phyloP scores from a whole-genome alignment of 1,140 invertebrate species.

The Drosophila oshimai region DNA sequence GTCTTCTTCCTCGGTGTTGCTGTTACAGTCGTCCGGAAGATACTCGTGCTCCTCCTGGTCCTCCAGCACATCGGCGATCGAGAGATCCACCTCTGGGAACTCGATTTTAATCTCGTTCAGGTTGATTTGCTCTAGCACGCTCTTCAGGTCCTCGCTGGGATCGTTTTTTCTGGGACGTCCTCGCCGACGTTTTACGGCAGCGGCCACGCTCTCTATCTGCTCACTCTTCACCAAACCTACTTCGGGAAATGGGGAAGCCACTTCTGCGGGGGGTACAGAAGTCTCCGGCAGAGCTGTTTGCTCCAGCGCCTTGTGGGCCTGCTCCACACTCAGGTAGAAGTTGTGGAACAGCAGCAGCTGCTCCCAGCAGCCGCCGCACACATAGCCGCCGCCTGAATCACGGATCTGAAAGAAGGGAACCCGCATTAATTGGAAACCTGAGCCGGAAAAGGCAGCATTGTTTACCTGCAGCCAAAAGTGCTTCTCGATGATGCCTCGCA shows the following conservation, averaged over 20 bases:
- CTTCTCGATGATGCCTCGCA: constrained; percentile 54
- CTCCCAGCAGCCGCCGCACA: constrained; percentile 57
- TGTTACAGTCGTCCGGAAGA: constrained; percentile 8
- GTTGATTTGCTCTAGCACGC: constrained; percentile 65
- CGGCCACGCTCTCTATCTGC: constrained; percentile 46
- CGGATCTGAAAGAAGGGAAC: constrained; percentile 15
- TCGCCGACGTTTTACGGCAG: constrained; percentile 53
- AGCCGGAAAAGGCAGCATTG: not conserved
- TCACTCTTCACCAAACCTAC: constrained; percentile 8
- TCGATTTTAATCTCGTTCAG: constrained; percentile 70
- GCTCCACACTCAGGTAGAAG: constrained; percentile 55
- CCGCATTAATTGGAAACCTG: not conserved
- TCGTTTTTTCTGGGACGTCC: constrained; percentile 63
- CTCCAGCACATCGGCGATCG: constrained; percentile 66
- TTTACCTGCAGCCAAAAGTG: constrained; percentile 66
- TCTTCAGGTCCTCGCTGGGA: constrained; percentile 46
- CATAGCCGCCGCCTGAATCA: constrained; percentile 21
- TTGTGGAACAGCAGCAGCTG: constrained; percentile 56
- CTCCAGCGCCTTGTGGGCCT: constrained; percentile 35
- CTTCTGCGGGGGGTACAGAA: not conserved
- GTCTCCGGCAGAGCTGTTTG: not conserved
- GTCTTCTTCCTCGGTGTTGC: not conserved
- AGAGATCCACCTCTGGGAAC: constrained; percentile 60
- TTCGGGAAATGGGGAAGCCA: not conserved
- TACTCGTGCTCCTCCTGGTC: constrained; percentile 41